A percentile compares a stretch with the other conserved stretches of the same genome.
phyloP scores from a whole-genome alignment of 2,113 vertebrate genomes.

The Arothron firmamentum region DNA sequence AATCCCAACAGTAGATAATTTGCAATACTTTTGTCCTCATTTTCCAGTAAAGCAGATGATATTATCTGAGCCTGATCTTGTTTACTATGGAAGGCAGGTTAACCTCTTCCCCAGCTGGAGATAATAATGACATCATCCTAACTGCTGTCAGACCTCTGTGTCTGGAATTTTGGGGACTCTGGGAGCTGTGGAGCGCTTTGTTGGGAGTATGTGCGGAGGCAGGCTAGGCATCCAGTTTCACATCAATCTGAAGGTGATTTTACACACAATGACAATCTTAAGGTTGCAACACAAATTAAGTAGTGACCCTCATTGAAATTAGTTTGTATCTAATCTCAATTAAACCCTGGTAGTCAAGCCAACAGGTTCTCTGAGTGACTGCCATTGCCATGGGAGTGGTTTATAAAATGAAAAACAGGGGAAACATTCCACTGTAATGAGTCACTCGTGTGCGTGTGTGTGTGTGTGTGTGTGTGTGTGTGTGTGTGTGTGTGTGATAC shows the following conservation, averaged over 20 bases:
- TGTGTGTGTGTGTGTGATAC: conserved; percentile 28
- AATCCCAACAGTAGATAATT: not conserved
- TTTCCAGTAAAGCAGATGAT: conserved; percentile 5
- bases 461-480: conserved; percentile 28
- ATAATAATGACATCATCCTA: conserved; percentile 57
- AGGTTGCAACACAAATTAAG: conserved; percentile 4
- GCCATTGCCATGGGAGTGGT: conserved; percentile 60
- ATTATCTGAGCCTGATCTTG: conserved; percentile 16
- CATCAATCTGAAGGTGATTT: conserved; percentile 2
- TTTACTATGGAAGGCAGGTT: conserved; percentile 51
- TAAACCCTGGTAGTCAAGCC: conserved; percentile 58
- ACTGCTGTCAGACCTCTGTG: conserved; percentile 42
- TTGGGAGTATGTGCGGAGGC: not conserved
- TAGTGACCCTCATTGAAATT: conserved; percentile 22
- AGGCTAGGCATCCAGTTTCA: not conserved
- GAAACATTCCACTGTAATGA: conserved; percentile 66
- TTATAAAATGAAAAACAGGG: conserved; percentile 68
- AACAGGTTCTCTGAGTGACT: conserved; percentile 41
- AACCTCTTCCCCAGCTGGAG: conserved; percentile 61
- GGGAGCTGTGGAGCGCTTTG: conserved; percentile 3
- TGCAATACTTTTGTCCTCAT: not conserved
- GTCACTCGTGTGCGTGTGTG: conserved; percentile 49
- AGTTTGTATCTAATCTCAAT: conserved; percentile 41
- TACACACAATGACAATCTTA: not conserved
- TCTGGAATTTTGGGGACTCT: conserved; percentile 13